Evolutionary conservation across 2,113 vertebrate genomes (phyloP).

Genomic region (Mesembrinibis cayennensis): DNA sequence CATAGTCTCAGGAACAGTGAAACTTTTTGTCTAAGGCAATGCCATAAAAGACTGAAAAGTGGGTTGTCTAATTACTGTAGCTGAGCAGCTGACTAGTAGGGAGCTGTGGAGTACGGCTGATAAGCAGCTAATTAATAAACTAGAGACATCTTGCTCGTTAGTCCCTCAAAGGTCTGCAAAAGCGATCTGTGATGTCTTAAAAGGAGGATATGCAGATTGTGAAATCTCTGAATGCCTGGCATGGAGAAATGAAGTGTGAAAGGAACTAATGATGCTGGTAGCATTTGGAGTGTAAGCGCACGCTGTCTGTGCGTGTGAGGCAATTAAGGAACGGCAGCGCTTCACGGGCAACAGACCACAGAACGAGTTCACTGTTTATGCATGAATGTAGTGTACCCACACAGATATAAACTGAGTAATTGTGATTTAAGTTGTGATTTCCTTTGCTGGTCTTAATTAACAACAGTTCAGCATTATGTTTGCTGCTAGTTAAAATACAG

Average conservation of each 20-base stretch:
- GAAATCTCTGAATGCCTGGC: not conserved
- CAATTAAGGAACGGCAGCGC: not conserved
- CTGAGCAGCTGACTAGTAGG: constrained; percentile 7
- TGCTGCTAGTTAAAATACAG: not conserved
- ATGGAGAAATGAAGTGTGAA: constrained; percentile 30
- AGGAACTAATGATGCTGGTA: constrained; percentile 24
- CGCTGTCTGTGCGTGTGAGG: not conserved
- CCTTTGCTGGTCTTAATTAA: not conserved
- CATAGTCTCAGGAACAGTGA: not conserved
- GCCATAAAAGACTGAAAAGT: not conserved
- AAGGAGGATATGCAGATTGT: constrained; percentile 41
- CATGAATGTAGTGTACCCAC: not conserved
- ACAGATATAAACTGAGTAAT: not conserved
- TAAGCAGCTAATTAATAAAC: constrained; percentile 52
- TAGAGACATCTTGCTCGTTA: constrained; percentile 18
- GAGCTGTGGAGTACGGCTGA: not conserved
- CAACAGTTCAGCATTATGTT: fast-evolving
- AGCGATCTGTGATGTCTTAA: constrained; percentile 32
- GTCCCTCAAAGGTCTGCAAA: constrained; percentile 30
- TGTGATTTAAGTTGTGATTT: not conserved
- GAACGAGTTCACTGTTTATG: not conserved
- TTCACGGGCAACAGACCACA: not conserved
- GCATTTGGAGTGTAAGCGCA: not conserved
- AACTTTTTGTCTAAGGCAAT: not conserved
- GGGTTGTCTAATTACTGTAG: constrained; percentile 34